phyloP scores from a whole-genome alignment of 2,888 invertebrate genomes.

The Stenoptilia bipunctidactyla region DNA sequence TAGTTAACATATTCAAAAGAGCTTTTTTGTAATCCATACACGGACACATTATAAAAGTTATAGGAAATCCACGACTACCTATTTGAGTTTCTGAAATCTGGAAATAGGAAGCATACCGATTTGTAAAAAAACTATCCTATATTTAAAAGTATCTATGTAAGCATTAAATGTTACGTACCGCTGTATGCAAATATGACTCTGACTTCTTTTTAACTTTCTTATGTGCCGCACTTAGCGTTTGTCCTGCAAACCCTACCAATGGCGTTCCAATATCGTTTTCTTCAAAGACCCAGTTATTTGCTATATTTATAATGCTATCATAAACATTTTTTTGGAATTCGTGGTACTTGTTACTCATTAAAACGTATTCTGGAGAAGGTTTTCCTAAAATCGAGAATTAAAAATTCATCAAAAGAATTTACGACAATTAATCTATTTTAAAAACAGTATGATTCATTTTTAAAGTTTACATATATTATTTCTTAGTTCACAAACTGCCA shows the following conservation, averaged over 20 bases:
- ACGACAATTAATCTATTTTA: too few species aligned
- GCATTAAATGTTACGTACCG: too few species aligned
- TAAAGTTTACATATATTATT: too few species aligned
- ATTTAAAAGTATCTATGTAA: too few species aligned
- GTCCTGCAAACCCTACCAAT: constrained; percentile 39
- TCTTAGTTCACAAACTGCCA: too few species aligned
- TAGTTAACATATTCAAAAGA: constrained; percentile 35
- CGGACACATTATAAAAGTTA: constrained; percentile 44
- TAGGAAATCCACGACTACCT: constrained; percentile 45
- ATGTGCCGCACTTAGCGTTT: constrained; percentile 31
- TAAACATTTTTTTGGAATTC: constrained; percentile 49
- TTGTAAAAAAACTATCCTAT: too few species aligned
- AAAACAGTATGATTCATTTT: too few species aligned
- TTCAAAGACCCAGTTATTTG: constrained; percentile 53
- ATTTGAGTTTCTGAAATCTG: too few species aligned
- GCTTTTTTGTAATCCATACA: constrained; percentile 40
- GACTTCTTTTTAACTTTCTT: constrained; percentile 54
- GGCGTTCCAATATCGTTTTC: constrained; percentile 42
- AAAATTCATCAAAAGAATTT: too few species aligned
- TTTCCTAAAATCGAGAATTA: too few species aligned
- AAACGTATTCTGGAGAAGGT: constrained; percentile 25
- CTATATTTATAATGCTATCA: constrained; percentile 42
- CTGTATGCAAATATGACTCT: constrained; percentile 34
- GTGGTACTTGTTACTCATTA: constrained; percentile 42
- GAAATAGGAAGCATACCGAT: too few species aligned